Evolutionary conservation across 1,140 invertebrate species (phyloP), one percentile per base, ranked within the genome.

Genomic region (Drosophila truncata): DNA sequence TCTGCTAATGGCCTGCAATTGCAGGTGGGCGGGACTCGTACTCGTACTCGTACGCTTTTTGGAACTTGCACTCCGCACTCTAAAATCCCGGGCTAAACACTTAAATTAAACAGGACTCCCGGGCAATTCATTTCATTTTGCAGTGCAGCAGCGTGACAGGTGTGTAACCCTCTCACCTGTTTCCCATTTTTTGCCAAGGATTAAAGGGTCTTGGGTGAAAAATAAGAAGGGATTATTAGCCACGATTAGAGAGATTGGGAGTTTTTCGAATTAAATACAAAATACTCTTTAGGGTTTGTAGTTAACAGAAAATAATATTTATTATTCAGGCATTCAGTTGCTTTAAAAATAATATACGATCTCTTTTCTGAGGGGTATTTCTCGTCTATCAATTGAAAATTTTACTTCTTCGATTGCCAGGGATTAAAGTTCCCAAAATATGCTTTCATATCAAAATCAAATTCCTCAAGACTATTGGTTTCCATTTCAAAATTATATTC

Each of bases 1-100:
- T 81, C 62, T 90, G 62, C 80, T 88, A 88, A 88, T 88, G 84
- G 84, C 73, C 77, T 75, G 84, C 85, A 88, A 90, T 88, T 84
- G 82, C 76, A 78, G 41, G 25, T 59, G 55, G 57, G 66, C 35
- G 37, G 37, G 6, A 20, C 27, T 31, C 6, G 49, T 14, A 50
- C 47, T 3, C 2, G 27, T 9, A 13, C n/a, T 31, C 2, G 47
- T 18, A 50, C 49, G 10, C 5, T 16, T 37, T 54, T 54, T 20
- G 31, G 20, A 9, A 25, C 27, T 31, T 5, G 8, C 33, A 23
- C 18, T 35, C 18, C 0, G 11, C 42, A 31, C n/a, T 47, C 57
- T 27, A 44, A 67, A 44, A 35, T 73, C 63, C 35, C 57, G 35
- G 41, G 42, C 52, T 57, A 66, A 77, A 63, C 82, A 87, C 83